These are phyloP conservation scores for Fistularia commersonii DNA, from an alignment of 2,797 vertebrate genomes.

Conservation along the genomic window DNA sequence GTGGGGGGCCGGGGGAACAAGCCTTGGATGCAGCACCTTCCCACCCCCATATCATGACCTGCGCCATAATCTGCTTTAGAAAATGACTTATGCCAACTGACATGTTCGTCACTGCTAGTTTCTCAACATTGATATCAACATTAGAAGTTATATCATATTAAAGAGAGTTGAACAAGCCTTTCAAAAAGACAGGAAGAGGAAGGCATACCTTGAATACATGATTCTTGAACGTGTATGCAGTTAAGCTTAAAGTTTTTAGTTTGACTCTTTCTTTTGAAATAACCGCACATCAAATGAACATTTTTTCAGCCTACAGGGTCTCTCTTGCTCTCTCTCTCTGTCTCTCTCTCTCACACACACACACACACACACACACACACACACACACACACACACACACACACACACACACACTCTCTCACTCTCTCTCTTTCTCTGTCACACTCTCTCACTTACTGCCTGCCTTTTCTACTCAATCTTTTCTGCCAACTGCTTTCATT, in stretches of 20 bases:
- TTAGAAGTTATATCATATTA: constrained; percentile 56
- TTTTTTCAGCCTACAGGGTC: constrained; percentile 37
- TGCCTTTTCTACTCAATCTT: constrained; percentile 40
- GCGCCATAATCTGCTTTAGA: constrained; percentile 70
- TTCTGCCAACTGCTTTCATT: constrained; percentile 42
- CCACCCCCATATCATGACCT: constrained; percentile 41
- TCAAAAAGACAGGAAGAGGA: constrained; percentile 30
- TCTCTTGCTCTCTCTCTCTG: constrained; percentile 15
- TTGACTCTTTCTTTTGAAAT: constrained; percentile 45
- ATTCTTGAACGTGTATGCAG: constrained; percentile 18
- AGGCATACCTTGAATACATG: constrained; percentile 36
- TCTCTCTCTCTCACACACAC: constrained; percentile 37
- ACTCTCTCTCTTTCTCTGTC: constrained; percentile 7
- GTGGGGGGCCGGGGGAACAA: constrained; percentile 16
- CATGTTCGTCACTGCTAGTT: constrained; percentile 53
- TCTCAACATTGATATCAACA: constrained; percentile 65
- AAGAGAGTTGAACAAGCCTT: constrained; percentile 36
- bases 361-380: no score
- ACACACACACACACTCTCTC: no score
- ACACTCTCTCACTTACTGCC: constrained; percentile 34
- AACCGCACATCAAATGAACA: constrained; percentile 59
- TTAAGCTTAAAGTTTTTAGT: constrained; percentile 45
- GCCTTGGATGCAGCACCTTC: constrained; percentile 9
- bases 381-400: no score
- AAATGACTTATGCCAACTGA: constrained; percentile 71